Conservation (phyloP, 2,113 vertebrate species). For the Plotosus lineatus region DNA sequence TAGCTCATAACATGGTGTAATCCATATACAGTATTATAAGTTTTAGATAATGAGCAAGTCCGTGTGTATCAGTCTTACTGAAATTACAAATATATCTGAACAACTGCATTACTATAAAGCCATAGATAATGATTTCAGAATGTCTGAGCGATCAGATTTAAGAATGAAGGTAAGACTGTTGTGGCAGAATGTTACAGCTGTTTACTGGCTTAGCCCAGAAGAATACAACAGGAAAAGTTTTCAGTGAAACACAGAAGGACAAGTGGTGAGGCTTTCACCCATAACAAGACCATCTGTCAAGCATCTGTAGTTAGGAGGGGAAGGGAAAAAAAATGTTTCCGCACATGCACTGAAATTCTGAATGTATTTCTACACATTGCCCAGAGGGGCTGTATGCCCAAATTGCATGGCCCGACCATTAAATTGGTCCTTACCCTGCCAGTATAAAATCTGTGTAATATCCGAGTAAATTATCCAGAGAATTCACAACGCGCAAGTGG, state of each 20-base stretch:
- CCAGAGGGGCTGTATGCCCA: too few species aligned
- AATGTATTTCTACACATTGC: too few species aligned
- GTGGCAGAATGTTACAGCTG: neutral
- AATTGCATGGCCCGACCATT: too few species aligned
- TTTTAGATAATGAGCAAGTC: neutral
- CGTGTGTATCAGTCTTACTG: neutral
- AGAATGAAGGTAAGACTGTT: neutral
- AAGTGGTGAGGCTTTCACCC: slow-evolving; percentile 3
- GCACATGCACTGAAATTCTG: too few species aligned
- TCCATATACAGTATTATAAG: neutral
- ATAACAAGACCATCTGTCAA: slow-evolving; percentile 16
- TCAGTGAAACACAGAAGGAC: neutral
- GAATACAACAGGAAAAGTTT: slow-evolving; percentile 11
- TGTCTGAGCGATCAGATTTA: neutral
- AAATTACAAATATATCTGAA: neutral
- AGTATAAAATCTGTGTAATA: too few species aligned
- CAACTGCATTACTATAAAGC: neutral
- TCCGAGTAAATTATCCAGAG: too few species aligned
- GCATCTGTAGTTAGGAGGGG: neutral
- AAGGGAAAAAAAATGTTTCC: neutral
- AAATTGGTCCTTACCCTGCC: too few species aligned
- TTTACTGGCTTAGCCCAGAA: neutral
- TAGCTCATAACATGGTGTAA: neutral
- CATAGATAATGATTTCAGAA: neutral
- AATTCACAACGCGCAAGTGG: too few species aligned